These are phyloP conservation scores for Aquatica leii DNA, from an alignment of 2,888 invertebrate species.

Conservation along the genomic window DNA sequence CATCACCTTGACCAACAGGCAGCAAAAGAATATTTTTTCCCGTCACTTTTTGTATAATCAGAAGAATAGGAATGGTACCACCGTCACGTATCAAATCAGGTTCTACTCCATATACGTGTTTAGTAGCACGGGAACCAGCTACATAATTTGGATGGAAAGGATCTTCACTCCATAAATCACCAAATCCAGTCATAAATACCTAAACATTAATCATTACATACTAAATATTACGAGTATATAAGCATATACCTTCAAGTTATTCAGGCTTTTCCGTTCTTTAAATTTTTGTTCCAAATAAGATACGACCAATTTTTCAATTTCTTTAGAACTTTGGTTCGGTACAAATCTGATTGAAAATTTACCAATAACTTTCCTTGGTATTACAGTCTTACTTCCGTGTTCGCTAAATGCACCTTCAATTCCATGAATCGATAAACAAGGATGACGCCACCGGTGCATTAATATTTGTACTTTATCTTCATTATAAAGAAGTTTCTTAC, in stretches of 20 bases:
- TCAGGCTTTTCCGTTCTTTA: conserved; percentile 82
- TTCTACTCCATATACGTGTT: conserved; percentile 85
- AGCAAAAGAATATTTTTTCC: conserved; percentile 93
- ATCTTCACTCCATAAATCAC: conserved; percentile 93
- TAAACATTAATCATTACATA: conserved; percentile 37
- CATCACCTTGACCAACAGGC: conserved; percentile 95
- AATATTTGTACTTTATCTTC: conserved; percentile 83
- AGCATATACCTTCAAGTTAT: conserved; percentile 75
- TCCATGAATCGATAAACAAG: conserved; percentile 87
- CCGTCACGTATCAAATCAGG: conserved; percentile 97
- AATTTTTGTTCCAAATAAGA: conserved; percentile 81
- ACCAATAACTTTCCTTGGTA: conserved; percentile 90
- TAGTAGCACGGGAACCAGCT: conserved; percentile 84
- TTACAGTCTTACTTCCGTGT: conserved; percentile 94
- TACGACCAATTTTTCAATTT: conserved; percentile 80
- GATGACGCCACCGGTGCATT: conserved; percentile 96
- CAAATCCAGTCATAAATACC: conserved; percentile 71
- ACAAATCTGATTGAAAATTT: conserved; percentile 98
- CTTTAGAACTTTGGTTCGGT: conserved; percentile 89
- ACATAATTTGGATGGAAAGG: conserved; percentile 91
- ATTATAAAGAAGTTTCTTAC: conserved; percentile 73
- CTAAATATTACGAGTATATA: neutral
- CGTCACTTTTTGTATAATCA: conserved; percentile 91
- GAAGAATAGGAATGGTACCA: conserved; percentile 96
- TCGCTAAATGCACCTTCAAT: conserved; percentile 96